These are phyloP conservation scores for Dipodomys merriami DNA, from an alignment of 2,113 vertebrate species.

Conservation along the genomic window DNA sequence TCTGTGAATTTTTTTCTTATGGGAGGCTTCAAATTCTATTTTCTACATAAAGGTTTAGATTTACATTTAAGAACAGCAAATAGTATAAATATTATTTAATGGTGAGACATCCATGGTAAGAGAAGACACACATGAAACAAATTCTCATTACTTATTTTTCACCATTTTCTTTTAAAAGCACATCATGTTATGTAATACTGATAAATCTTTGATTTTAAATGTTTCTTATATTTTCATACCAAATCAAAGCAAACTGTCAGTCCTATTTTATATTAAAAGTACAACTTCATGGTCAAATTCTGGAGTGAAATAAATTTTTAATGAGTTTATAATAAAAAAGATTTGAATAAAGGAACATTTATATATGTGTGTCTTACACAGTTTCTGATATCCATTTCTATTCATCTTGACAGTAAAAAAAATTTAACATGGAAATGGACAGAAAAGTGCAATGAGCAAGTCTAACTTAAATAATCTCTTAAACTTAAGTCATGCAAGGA, in stretches of 20 bases:
- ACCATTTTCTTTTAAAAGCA: slow-evolving; percentile 36
- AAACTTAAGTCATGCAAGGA: slow-evolving; percentile 74
- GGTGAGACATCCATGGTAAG: not conserved
- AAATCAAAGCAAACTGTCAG: slow-evolving; percentile 21
- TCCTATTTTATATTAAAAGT: not conserved
- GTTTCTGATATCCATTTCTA: slow-evolving; percentile 71
- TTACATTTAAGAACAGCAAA: slow-evolving; percentile 8
- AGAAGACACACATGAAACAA: slow-evolving; percentile 40
- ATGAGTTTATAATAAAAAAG: slow-evolving; percentile 49
- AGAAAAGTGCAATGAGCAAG: slow-evolving; percentile 62
- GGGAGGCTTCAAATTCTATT: not conserved
- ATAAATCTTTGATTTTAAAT: slow-evolving; percentile 45
- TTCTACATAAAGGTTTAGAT: not conserved
- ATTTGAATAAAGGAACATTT: not conserved
- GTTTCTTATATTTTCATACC: not conserved
- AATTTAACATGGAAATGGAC: slow-evolving; percentile 70
- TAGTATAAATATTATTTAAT: slow-evolving; percentile 14
- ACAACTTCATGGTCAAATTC: not conserved
- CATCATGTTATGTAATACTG: not conserved
- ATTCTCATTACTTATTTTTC: not conserved
- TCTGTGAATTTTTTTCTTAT: not conserved
- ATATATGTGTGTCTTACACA: not conserved
- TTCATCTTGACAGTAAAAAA: slow-evolving; percentile 53
- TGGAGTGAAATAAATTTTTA: slow-evolving; percentile 41
- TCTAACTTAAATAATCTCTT: slow-evolving; percentile 67